A percentile compares a stretch with the other conserved stretches of the same genome.
phyloP scores from a whole-genome alignment of 2,888 invertebrate species.

The Synanthedon tipuliformis region DNA sequence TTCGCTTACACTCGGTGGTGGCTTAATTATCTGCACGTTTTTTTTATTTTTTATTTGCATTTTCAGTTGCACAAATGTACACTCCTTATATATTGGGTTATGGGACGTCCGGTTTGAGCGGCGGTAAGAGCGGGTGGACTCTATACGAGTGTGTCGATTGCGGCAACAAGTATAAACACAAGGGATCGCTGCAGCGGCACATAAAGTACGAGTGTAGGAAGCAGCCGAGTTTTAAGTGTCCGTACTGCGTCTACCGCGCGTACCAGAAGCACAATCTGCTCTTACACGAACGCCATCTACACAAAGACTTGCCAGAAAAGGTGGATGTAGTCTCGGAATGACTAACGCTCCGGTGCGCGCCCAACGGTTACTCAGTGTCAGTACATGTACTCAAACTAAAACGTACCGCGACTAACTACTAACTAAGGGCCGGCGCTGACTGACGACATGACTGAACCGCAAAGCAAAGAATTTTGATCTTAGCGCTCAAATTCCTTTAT shows the following conservation, averaged over 20 bases:
- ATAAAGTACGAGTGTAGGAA: constrained; percentile 81
- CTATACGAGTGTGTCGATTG: constrained; percentile 77
- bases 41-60: neutral
- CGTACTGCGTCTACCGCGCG: constrained; percentile 76
- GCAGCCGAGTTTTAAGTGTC: constrained; percentile 77
- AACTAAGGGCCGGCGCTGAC: neutral
- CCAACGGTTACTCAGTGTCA: constrained; percentile 37
- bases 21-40: constrained; percentile 18
- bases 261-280: constrained; percentile 75
- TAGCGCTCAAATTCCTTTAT: too few species aligned
- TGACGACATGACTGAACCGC: too few species aligned
- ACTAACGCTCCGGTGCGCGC: constrained; percentile 46
- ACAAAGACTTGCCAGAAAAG: constrained; percentile 66
- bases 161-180: constrained; percentile 85
- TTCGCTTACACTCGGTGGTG: constrained; percentile 55
- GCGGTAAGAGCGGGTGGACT: constrained; percentile 59
- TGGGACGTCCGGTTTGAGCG: constrained; percentile 53
- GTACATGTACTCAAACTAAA: constrained; percentile 23
- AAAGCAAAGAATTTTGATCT: too few species aligned
- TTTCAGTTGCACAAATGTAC: constrained; percentile 70
- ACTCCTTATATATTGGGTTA: constrained; percentile 69
- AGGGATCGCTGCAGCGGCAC: constrained; percentile 82
- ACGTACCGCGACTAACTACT: neutral
- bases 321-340: constrained; percentile 67
- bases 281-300: constrained; percentile 64